Percentiles rank a stretch among this genome's conserved stretches.
Evolutionary conservation across 2,797 vertebrate species (phyloP).

Genomic region (Tachyglossus aculeatus): DNA sequence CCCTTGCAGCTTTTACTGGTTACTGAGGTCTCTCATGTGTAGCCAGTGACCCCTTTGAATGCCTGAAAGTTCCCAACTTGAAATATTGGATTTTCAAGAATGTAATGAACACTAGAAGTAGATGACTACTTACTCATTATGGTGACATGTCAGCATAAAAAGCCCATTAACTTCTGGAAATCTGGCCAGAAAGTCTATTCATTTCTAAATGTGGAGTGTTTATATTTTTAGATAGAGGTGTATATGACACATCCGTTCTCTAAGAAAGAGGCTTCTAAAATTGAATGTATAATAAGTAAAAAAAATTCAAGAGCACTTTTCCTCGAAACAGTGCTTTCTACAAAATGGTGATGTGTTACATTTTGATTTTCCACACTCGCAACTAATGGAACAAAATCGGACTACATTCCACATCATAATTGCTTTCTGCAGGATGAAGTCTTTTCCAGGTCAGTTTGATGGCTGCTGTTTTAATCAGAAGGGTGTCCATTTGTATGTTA

Average conservation of each 20-base stretch:
- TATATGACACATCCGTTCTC: background rate
- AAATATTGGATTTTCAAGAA: background rate
- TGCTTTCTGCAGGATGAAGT: constrained; percentile 62
- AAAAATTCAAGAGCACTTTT: constrained; percentile 28
- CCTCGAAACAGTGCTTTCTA: constrained; percentile 12
- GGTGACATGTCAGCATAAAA: background rate
- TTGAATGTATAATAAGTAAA: background rate
- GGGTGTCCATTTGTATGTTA: constrained; percentile 79
- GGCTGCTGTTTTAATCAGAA: constrained; percentile 76
- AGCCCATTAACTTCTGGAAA: constrained; percentile 18
- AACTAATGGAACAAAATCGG: constrained; percentile 56
- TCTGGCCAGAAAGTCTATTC: background rate
- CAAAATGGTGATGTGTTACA: constrained; percentile 50
- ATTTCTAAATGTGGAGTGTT: background rate
- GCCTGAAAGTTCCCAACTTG: background rate
- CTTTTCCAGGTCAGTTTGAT: constrained; percentile 64
- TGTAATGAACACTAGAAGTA: background rate
- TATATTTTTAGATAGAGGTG: background rate
- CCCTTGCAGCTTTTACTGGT: too few relatives aligned
- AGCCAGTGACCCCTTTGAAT: background rate
- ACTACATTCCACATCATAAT: constrained; percentile 60
- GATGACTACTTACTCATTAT: background rate
- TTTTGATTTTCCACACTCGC: constrained; percentile 65
- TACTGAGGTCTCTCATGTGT: too few relatives aligned
- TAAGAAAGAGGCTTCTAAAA: constrained; percentile 22